Conservation (phyloP, 2,797 vertebrate genomes). For the Smutsia gigantea region DNA sequence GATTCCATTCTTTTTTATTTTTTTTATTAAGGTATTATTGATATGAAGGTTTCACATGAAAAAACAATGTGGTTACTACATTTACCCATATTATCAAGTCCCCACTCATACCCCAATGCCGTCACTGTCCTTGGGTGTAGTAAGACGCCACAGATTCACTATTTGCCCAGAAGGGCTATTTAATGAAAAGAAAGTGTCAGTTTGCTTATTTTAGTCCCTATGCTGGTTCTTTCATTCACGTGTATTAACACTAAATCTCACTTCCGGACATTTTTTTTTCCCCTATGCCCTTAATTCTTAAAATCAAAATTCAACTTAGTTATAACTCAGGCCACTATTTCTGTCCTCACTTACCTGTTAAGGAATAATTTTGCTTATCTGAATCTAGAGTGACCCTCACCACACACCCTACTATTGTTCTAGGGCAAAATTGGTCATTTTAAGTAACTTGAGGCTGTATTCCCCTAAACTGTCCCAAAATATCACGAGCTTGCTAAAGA, state of each 20-base stretch:
- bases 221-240: slow-evolving; percentile 13
- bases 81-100: too few species aligned
- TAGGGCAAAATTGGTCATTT: not conserved
- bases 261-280: not conserved
- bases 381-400: not conserved
- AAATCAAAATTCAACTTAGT: slow-evolving; percentile 27
- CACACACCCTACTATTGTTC: not conserved
- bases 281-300: not conserved
- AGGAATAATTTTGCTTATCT: slow-evolving; percentile 37
- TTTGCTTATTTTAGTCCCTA: not conserved
- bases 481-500: slow-evolving; percentile 47
- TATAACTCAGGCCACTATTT: not conserved
- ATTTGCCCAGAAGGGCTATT: not conserved
- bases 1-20: too few species aligned
- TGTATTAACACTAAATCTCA: slow-evolving; percentile 9
- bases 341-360: slow-evolving; percentile 13
- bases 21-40: too few species aligned
- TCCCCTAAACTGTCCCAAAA: slow-evolving; percentile 26
- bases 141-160: too few species aligned
- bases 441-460: slow-evolving; percentile 13
- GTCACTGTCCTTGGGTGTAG: too few species aligned
- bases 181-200: not conserved
- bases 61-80: too few species aligned
- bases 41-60: too few species aligned
- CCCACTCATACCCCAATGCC: too few species aligned